Base-by-base conservation (phyloP, 2,888 invertebrate genomes). In the Stenchaetothrips biformis region DNA sequence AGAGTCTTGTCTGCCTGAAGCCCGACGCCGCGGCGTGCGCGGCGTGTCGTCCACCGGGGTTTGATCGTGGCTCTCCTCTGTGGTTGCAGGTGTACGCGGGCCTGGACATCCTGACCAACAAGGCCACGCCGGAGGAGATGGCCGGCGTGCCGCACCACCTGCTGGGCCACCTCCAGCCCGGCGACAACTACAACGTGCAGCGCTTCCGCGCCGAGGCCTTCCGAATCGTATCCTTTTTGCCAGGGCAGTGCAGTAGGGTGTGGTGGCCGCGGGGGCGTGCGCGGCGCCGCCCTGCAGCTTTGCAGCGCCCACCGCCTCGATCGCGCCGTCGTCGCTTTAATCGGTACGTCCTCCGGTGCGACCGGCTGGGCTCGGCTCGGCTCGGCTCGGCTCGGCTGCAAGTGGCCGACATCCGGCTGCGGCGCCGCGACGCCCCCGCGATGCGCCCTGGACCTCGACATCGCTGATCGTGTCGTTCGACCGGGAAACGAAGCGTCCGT, bases 51-150 rank as follows among this genome's bases (percentile, higher is more conserved):
- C n/a, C n/a, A n/a, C n/a, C n/a, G n/a, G n/a, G n/a, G 37, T 37
- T 37, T 37, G 37, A 37, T 37, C n/a, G 37, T 37, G 37, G 37
- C 2, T 4, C 37, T 37, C n/a, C n/a, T n/a, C n/a, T 81, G 83
- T 85, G 84, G 86, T 89, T 83, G 7, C 89, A 97, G 96, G 92
- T 99, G 49, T 99, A 99, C 89, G 94, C 94, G 87, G 95, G 96
- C 0, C 88, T 99, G 84, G 94, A 98, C 85, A 92, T 99, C 84
- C 92, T 95, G 83, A 98, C 98, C 0, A 98, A 98, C 48, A 98
- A 99, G 88, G 96, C 97, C 0, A 95, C 95, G 0, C 86, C 85
- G 37, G 92, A 92, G 83, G 99, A 99, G 86, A 91, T 91, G 84
- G 86, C 89, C 49, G 87, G 89, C 84, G 94, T 92, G 0, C 91